phyloP scores from a whole-genome alignment of 92 coral and sea anemone species.

The Chrysogorgia sp. region DNA sequence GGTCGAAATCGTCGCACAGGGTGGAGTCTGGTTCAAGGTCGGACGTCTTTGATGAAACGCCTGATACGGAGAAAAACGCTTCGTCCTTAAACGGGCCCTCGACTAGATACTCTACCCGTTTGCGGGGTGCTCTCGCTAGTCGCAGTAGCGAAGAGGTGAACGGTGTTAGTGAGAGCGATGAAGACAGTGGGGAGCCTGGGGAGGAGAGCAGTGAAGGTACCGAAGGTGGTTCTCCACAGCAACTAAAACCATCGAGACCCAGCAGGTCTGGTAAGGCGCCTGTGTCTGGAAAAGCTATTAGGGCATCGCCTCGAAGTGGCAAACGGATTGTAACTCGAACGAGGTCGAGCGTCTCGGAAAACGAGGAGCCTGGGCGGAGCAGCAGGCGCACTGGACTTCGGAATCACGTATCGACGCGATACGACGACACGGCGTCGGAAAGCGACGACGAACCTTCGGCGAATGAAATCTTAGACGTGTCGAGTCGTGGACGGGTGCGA shows the following conservation, averaged over 20 bases:
- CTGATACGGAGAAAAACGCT: slow-evolving; percentile 22
- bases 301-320: neutral
- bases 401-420: slow-evolving; percentile 54
- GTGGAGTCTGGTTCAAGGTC: slow-evolving; percentile 56
- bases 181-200: slow-evolving; percentile 37
- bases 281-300: neutral
- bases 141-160: slow-evolving; percentile 55
- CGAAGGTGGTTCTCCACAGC: slow-evolving; percentile 26
- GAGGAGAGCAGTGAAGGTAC: slow-evolving; percentile 57
- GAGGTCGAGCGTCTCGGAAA: slow-evolving; percentile 13
- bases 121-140: slow-evolving; percentile 51
- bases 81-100: slow-evolving; percentile 31
- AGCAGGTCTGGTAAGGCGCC: slow-evolving; percentile 26
- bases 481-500: slow-evolving; percentile 97
- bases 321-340: slow-evolving; percentile 34
- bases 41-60: slow-evolving; percentile 22
- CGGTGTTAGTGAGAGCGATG: slow-evolving; percentile 50
- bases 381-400: neutral
- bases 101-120: slow-evolving; percentile 91
- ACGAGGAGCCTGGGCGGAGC: slow-evolving; percentile 9
- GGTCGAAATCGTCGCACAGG: slow-evolving; percentile 46
- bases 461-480: slow-evolving; percentile 58
- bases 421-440: slow-evolving; percentile 91
- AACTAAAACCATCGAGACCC: neutral
- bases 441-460: slow-evolving; percentile 74